These are phyloP conservation scores for Mactromeris polynyma DNA, from an alignment of 2,888 invertebrate genomes.

Conservation along the genomic window DNA sequence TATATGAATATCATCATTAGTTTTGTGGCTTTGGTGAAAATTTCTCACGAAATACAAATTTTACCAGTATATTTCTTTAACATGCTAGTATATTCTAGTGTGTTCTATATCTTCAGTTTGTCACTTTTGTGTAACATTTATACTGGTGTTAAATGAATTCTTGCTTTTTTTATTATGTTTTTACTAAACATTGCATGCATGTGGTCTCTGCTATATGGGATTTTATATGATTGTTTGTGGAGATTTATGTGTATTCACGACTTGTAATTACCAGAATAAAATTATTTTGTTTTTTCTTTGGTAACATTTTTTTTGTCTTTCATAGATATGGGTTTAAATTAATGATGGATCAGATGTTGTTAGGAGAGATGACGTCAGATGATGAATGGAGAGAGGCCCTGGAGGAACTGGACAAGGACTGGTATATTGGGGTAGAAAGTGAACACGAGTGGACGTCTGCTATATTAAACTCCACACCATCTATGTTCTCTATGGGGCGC, in stretches of 20 bases:
- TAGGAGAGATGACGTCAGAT: conserved; percentile 82
- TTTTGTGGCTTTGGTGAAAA: not conserved
- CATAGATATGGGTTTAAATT: conserved; percentile 87
- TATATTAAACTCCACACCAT: conserved; percentile 84
- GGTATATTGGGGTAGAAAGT: conserved; percentile 87
- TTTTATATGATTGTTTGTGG: not conserved
- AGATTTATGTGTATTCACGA: not conserved
- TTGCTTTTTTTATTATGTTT: no score
- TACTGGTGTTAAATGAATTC: no score
- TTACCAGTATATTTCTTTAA: no score
- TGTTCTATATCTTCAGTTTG: no score
- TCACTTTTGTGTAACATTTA: no score
- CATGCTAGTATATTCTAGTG: no score
- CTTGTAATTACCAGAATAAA: not conserved
- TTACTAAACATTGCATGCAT: no score
- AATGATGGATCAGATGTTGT: conserved; percentile 87
- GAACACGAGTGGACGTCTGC: conserved; percentile 86
- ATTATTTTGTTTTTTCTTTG: not conserved
- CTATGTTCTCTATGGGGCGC: conserved; percentile 86
- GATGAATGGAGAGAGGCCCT: conserved; percentile 86
- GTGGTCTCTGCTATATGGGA: not conserved
- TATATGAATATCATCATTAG: not conserved
- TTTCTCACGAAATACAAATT: not conserved
- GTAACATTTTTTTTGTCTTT: not conserved
- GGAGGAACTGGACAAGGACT: conserved; percentile 85